Base-by-base conservation (phyloP, 2,888 invertebrate species). In the Caenorhabditis parvicauda region DNA sequence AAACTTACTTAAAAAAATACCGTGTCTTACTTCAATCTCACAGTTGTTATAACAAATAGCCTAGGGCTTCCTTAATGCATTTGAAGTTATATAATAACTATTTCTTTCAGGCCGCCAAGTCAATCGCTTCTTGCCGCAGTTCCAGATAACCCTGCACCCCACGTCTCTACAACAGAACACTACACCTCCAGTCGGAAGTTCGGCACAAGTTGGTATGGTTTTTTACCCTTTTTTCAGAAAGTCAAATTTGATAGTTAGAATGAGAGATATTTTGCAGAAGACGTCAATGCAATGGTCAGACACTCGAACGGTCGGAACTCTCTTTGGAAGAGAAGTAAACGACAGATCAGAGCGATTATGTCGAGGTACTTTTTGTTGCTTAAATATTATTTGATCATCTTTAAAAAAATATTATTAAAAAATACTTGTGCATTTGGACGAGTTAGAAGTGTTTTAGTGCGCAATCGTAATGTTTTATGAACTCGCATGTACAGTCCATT, bases 121-220 rank as follows among this genome's bases (percentile, higher is more conserved):
- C 59, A 94, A 94, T 83, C 95, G 95, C 84, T 90, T 98, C 68
- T 87, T 94, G 53, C 96, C 96, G 0, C 96, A 96, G 83, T 98
- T 98, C 83, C 92, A 96, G 55, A 95, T 98, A 17, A 65, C 72
- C 14, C 46, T 81, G 24, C 69, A 72, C 27, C 71, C 75, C 4
- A 56, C 37, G 24, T 14, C 29, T 43, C 49, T 24, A 32, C 57
- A 12, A n/a, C 22, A 12, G 32, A 22, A 9, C 22, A n/a, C 47
- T 9, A 48, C 29, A 12, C 28, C 46, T 6, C 32, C 54, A 32
- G 39, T 54, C 17, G 75, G 74, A 7, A 62, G 65, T 22, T 72
- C 75, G 3, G 75, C 76, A 12, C 76, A 76, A 76, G 76, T 76
- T 57, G 76, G 76, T 76, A 19, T 60, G 76, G 72, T 9, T 25